Conservation (phyloP, 2,113 vertebrate genomes). For the Haemorhous mexicanus region DNA sequence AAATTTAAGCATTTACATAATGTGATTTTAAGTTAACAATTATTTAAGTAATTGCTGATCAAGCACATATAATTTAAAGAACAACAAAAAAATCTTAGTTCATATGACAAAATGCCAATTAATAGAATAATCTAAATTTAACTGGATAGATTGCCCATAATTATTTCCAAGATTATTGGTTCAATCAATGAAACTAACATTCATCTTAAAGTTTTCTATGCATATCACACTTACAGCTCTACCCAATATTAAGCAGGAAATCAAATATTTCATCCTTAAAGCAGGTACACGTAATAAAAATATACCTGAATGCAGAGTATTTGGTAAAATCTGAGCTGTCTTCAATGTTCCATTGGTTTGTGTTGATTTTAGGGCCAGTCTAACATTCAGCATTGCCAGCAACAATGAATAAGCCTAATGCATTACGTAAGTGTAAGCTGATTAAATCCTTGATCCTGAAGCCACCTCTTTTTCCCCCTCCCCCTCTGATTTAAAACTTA, state of each 20-base stretch:
- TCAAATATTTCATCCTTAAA: neutral
- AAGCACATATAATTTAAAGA: neutral
- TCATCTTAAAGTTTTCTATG: neutral
- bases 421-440: constrained; percentile 63
- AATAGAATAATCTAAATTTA: neutral
- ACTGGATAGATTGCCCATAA: neutral
- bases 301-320: constrained; percentile 46
- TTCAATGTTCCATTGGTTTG: constrained; percentile 42
- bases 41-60: neutral
- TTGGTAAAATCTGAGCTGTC: constrained; percentile 8
- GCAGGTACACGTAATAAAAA: neutral
- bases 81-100: neutral
- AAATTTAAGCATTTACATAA: constrained; percentile 4
- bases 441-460: constrained; percentile 58
- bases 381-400: constrained; percentile 43
- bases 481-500: constrained; percentile 33
- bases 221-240: neutral
- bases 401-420: constrained; percentile 60
- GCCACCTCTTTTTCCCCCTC: constrained; percentile 35
- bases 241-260: neutral
- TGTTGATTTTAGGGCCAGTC: constrained; percentile 27
- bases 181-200: neutral
- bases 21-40: neutral
- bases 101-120: neutral
- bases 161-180: neutral